Base-by-base conservation (phyloP, 37 sponge, comb jelly and placozoan species). In the Geodia barretti region DNA sequence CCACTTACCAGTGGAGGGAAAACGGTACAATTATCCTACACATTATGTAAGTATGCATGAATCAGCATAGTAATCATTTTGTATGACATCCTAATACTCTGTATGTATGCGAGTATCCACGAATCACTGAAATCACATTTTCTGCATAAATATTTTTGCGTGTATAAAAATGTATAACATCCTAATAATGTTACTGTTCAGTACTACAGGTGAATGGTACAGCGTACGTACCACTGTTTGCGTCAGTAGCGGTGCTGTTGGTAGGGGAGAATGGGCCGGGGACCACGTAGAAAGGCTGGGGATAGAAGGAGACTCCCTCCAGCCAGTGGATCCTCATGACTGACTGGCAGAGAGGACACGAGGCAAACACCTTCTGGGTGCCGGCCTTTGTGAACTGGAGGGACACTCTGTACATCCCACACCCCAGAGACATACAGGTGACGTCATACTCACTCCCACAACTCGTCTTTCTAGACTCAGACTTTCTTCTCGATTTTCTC, bases 271-370 rank as follows among this genome's bases (percentile, higher is more conserved):
- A 42, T 54, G 73, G 36, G 0, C 74, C 83, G 32, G 91, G 91
- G 9, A 85, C 34, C 0, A 91, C 65, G 37, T 65, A 86, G 54
- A 75, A 76, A 1, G 76, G 30, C 20, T 68, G 61, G 8, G 80
- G 84, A 41, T 31, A 39, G 43, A 43, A 54, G 30, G 58, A 28
- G 2, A 29, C 33, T 26, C 73, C 58, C 28, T 58, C 78, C 36
- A 47, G 21, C 76, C 84, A 76, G 39, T 74, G 54, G 0, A 87
- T 62, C 9, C 35, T 61, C 84, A 92, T 42, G 39, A 79, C 70
- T 4, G 79, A 33, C 58, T 92, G 88, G 41, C 92, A 92, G 17
- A 24, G 8, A 14, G 72, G 37, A 80, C 92, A 92, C 21, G 76
- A 42, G 5, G 66, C 80, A 67, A 84, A 73, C 36, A 92, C 24